Conservation (phyloP, 2,113 vertebrate species). For the Otocyon megalotis region DNA sequence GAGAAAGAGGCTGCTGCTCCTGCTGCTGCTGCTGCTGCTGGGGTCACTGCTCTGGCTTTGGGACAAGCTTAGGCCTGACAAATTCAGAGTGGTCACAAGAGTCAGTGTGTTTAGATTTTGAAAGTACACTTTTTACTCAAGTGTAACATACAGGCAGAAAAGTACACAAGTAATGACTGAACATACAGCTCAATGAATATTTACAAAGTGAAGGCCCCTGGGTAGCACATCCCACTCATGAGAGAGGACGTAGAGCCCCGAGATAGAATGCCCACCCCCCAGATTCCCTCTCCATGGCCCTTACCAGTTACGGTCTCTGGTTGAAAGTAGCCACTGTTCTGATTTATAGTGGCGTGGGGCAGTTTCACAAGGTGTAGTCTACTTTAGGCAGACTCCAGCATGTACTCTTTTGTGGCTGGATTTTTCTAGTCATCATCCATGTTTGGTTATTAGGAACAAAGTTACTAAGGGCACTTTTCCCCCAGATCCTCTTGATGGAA, state of each 20-base stretch:
- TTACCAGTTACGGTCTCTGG: background rate
- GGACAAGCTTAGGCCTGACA: background rate
- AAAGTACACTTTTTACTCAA: background rate
- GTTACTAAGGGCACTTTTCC: background rate
- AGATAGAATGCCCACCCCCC: background rate
- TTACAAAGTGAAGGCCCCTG: too few species aligned
- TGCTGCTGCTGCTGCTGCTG: background rate
- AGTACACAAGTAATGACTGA: background rate
- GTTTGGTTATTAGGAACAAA: background rate
- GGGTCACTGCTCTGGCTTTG: background rate
- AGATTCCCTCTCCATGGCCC: too few species aligned
- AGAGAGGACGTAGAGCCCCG: background rate
- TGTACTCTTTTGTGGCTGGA: background rate
- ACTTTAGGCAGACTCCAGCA: background rate
- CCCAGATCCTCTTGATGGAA: background rate
- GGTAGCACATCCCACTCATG: background rate
- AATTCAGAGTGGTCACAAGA: background rate
- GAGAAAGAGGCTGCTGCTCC: background rate
- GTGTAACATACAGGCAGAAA: background rate
- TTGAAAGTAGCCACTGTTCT: background rate
- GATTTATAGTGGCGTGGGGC: background rate
- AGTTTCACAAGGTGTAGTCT: background rate
- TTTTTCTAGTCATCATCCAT: background rate
- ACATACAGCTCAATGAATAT: background rate
- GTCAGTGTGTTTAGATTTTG: background rate